Evolutionary conservation across 2,888 invertebrate species (phyloP), one percentile per base, ranked within the genome.

Genomic region (Pammene fasciana): DNA sequence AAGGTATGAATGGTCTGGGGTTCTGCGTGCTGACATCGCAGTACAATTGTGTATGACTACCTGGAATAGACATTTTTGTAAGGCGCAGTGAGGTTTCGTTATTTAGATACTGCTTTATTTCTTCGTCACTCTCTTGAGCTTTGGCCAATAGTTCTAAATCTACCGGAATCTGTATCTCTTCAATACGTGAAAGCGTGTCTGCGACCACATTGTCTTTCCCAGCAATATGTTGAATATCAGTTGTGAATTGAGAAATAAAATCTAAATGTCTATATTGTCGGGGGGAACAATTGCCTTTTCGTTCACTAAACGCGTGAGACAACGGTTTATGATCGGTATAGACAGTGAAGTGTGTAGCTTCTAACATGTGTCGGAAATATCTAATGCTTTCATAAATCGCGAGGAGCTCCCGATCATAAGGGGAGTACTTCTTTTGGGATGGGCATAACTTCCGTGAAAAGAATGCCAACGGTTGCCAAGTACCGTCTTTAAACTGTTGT

Each of bases 401-500:
- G 0, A 52, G 52, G 4, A 52, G 26, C 13, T 52, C 52, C 10
- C 26, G 11, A 6, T 52, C 52, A 13, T 52, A 52, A 11, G 52
- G 54, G 6, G 54, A 55, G 14, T 55, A 55, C n/a, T 55, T 55
- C 2, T 1, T 8, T 36, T 55, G 54, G 2, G 54, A 36, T 6
- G 54, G 54, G 1, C 36, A n/a, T 2, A 55, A 14, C n/a, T 55
- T 55, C n/a, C 54, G 5, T 2, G 54, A 55, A 36, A 55, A 55
- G 54, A 55, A 55, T 0, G 54, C 54, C 0, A 55, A 6, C 0
- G 54, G 54, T n/a, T 55, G 8, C 54, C 54, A 55, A 5, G 8
- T 4, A 7, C n/a, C n/a, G n/a, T 55, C n/a, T 7, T 36, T 36
- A 7, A 14, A 36, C 72, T 87, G 85, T 52, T 88, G 82, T 8